phyloP scores from a whole-genome alignment of 2,113 vertebrate species.

The Lycocorax pyrrhopterus region DNA sequence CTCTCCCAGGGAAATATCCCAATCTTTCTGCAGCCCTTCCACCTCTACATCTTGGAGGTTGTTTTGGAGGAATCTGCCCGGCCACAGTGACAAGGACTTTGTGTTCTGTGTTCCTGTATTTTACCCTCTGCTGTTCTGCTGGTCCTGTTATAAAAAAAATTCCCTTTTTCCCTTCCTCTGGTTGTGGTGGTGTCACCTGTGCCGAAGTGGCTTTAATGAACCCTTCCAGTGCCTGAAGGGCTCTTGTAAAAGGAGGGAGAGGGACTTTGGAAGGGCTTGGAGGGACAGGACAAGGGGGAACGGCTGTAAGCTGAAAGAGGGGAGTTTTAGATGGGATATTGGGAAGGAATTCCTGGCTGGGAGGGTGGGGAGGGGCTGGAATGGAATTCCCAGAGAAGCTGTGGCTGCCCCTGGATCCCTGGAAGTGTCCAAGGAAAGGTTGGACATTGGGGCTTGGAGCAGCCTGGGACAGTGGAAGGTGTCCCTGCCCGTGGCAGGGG shows the following conservation, averaged over 20 bases:
- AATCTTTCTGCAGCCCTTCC: neutral
- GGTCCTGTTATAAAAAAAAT: neutral
- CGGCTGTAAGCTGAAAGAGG: neutral
- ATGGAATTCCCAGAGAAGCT: neutral
- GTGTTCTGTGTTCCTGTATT: neutral
- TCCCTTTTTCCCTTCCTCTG: neutral
- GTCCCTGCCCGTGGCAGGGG: neutral
- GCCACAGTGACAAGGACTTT: neutral
- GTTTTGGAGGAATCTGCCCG: neutral
- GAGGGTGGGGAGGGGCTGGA: neutral
- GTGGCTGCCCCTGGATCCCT: neutral
- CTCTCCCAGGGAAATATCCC: neutral
- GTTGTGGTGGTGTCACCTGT: neutral
- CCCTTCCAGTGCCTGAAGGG: neutral
- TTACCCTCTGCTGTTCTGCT: neutral
- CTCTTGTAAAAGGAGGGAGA: neutral
- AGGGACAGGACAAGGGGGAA: neutral
- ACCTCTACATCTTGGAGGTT: fast-evolving
- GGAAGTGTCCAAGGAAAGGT: fast-evolving
- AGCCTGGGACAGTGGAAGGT: fast-evolving
- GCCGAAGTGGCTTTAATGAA: neutral
- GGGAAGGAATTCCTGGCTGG: neutral
- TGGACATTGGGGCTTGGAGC: fast-evolving
- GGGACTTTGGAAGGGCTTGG: neutral
- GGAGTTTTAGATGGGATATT: neutral